A percentile compares a stretch with the other conserved stretches of the same genome.
Evolutionary conservation across 1,140 invertebrate genomes (phyloP).

Genomic region (Phortica variegata): DNA sequence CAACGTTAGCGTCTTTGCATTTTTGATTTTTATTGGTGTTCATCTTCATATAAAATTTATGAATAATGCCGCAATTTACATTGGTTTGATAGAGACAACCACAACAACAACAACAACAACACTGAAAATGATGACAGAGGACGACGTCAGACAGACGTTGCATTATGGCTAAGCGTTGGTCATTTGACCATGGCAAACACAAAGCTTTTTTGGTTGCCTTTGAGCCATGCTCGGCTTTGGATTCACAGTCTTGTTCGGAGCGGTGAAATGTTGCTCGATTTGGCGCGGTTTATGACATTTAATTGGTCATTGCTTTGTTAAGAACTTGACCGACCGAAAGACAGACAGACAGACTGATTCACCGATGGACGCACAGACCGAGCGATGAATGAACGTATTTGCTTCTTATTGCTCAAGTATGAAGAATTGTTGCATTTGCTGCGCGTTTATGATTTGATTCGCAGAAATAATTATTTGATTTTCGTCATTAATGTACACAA

Average conservation of each 20-base stretch:
- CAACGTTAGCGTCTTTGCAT: conserved; percentile 27
- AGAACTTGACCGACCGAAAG: too few relatives aligned
- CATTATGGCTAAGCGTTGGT: too few relatives aligned
- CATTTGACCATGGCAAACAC: background rate
- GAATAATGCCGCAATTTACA: background rate
- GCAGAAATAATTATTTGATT: conserved; percentile 31
- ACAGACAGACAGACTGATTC: conserved; percentile 6
- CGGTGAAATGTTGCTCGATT: background rate
- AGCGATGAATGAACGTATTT: too few relatives aligned
- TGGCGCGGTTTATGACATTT: conserved; percentile 41
- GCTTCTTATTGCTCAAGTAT: conserved; percentile 24
- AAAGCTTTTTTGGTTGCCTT: background rate
- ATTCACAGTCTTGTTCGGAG: background rate
- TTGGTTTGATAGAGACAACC: background rate
- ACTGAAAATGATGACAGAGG: background rate
- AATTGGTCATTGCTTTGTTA: conserved; percentile 28
- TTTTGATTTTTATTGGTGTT: conserved; percentile 35
- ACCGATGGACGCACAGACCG: conserved; percentile 33
- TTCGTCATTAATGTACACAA: too few relatives aligned
- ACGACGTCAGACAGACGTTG: background rate
- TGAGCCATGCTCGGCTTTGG: conserved; percentile 3
- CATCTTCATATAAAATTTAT: too few relatives aligned
- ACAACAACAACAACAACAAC: conserved; percentile 1
- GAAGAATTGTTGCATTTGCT: conserved; percentile 3
- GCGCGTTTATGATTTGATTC: conserved; percentile 47